These are phyloP conservation scores for Nymphalis polychloros DNA, from an alignment of 2,888 invertebrate species.

Conservation along the genomic window DNA sequence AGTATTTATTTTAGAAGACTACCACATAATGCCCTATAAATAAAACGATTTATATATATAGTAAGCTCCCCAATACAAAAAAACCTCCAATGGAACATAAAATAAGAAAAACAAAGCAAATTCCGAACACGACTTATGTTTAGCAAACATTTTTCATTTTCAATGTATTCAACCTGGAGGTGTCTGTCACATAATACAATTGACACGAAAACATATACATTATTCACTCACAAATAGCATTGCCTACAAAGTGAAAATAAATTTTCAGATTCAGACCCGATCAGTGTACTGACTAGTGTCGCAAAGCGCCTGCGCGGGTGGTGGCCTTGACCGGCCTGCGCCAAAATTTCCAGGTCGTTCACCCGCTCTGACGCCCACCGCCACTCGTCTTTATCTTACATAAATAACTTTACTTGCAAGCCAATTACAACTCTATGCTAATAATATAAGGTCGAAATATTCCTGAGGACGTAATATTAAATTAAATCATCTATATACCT, in stretches of 20 bases:
- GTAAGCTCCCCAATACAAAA: no score
- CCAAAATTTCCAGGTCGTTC: constrained; percentile 80
- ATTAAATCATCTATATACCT: constrained; percentile 72
- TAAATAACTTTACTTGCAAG: constrained; percentile 56
- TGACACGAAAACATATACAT: neutral
- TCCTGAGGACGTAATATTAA: constrained; percentile 56
- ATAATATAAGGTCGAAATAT: constrained; percentile 44
- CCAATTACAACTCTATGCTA: constrained; percentile 50
- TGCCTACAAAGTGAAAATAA: constrained; percentile 26
- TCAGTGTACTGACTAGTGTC: constrained; percentile 42
- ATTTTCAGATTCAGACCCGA: constrained; percentile 31
- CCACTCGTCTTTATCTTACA: constrained; percentile 74
- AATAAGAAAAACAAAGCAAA: neutral
- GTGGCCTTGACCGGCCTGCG: constrained; percentile 81
- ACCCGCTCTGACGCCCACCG: constrained; percentile 73
- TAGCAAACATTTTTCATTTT: neutral
- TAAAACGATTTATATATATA: no score
- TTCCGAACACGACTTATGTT: neutral
- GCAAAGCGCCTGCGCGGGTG: constrained; percentile 60
- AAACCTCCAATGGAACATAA: no score
- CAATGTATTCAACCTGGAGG: neutral
- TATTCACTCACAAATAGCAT: constrained; percentile 1
- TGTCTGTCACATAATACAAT: neutral
- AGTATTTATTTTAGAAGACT: no score
- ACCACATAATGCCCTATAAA: no score